Evolutionary conservation across 2,113 vertebrate genomes (phyloP), one percentile per base, ranked within the genome.

Genomic region (Gavia stellata): DNA sequence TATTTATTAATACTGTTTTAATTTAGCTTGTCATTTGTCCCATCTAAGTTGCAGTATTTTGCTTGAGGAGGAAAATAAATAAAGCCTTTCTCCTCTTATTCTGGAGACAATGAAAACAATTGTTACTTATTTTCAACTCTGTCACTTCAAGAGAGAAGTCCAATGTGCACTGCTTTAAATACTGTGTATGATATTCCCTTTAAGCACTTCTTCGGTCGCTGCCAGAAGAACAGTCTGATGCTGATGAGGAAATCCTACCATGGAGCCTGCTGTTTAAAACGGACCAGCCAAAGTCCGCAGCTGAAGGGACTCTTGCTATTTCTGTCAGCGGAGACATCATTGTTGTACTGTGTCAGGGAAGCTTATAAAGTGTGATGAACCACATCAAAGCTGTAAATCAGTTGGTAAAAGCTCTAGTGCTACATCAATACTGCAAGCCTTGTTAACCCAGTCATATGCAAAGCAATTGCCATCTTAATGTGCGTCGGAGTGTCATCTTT

Each of bases 301-400:
- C 68, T 77, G 87, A 94, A 92, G 71, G 34, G 73, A 42, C 56
- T 90, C 81, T 28, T 72, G 52, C 63, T 77, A 11, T 90, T 96
- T 94, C 92, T 83, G 72, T 89, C 77, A 40, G 52, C 74, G 77
- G 81, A 82, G 86, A 68, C 26, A n/a, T n/a, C n/a, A n/a, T n/a
- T n/a, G 29, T 38, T 81, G 40, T 42, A 6, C 67, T 91, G 26
- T 74, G 84, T 86, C 50, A 45, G 52, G 55, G 72, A 88, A 56
- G 81, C 89, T 88, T 53, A 24, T 29, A 53, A 87, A 95, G 75
- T 79, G 88, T 94, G 79, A 86, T 58, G 91, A 95, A 65, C 58
- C 66, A n/a, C 94, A 95, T 94, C 70, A 90, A 65, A 72, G 88
- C 78, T 70, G 7, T 66, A 86, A 86, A 80, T 67, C 66, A 81